Conservation (phyloP, 2,113 vertebrate species). For the Thunnus thynnus region DNA sequence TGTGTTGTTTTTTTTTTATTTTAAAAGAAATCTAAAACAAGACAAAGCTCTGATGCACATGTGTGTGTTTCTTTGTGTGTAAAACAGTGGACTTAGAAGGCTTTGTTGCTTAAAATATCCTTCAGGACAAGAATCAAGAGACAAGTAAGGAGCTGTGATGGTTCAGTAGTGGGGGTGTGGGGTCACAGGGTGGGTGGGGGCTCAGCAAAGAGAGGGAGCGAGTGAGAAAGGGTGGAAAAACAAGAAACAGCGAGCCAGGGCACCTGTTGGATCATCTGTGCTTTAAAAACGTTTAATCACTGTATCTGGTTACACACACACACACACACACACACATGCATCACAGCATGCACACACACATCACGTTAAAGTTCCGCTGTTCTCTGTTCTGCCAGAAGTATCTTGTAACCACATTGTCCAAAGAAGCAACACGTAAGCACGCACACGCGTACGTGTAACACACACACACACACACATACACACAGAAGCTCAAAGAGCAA, state of each 20-base stretch:
- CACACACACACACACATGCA: slow-evolving; percentile 43
- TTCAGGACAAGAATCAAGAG: slow-evolving; percentile 53
- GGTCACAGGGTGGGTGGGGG: slow-evolving; percentile 48
- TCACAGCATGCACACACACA: slow-evolving; percentile 48
- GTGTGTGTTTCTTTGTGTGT: slow-evolving; percentile 34
- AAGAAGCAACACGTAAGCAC: slow-evolving; percentile 40
- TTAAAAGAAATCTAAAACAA: slow-evolving; percentile 3
- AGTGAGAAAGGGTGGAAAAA: slow-evolving; percentile 46
- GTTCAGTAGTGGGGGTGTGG: slow-evolving; percentile 28
- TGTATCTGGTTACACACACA: slow-evolving; percentile 78
- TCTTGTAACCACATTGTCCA: slow-evolving; percentile 77
- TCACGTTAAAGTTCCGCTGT: slow-evolving; percentile 70
- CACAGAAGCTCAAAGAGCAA: slow-evolving; percentile 70
- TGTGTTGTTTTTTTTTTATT: not conserved
- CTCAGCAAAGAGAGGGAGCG: slow-evolving; percentile 37
- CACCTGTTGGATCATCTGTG: slow-evolving; percentile 86
- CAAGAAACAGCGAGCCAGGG: slow-evolving; percentile 67
- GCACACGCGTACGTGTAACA: slow-evolving; percentile 43
- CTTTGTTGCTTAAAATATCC: slow-evolving; percentile 81
- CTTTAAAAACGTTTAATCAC: slow-evolving; percentile 82
- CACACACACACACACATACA: slow-evolving; percentile 38
- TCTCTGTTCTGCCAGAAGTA: slow-evolving; percentile 60
- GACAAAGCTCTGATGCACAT: slow-evolving; percentile 4
- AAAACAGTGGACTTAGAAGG: slow-evolving; percentile 53
- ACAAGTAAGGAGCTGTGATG: slow-evolving; percentile 60